Evolutionary conservation across 2,888 invertebrate species (phyloP).

Genomic region (Andrena hattorfiana): DNA sequence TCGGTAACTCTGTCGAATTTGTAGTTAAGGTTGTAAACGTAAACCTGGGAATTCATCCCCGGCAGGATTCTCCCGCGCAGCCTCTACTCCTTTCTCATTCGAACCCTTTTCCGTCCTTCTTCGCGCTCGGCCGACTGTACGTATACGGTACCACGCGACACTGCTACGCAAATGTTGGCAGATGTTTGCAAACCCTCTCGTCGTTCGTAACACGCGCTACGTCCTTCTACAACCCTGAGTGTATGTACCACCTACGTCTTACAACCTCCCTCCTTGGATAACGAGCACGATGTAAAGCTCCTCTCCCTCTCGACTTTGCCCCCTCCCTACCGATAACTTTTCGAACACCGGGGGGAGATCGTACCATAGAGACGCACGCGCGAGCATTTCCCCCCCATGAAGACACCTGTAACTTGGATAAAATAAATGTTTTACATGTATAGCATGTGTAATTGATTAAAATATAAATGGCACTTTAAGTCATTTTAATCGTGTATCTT

Average conservation of each 20-base stretch:
- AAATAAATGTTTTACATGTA: neutral
- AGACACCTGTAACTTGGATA: constrained; percentile 13
- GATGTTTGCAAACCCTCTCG: constrained; percentile 76
- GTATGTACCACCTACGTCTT: constrained; percentile 67
- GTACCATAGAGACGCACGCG: neutral
- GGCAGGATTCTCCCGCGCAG: constrained; percentile 26
- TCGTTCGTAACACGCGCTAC: constrained; percentile 71
- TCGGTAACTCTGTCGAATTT: constrained; percentile 84
- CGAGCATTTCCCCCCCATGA: neutral
- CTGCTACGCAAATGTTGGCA: constrained; percentile 74
- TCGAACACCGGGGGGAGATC: constrained; percentile 35
- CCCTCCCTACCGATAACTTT: constrained; percentile 54
- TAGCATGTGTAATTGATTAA: neutral
- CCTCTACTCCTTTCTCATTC: constrained; percentile 56
- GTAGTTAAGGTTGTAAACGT: constrained; percentile 84
- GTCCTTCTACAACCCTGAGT: constrained; percentile 62
- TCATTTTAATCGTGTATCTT: no score
- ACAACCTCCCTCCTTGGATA: constrained; percentile 63
- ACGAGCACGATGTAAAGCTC: constrained; percentile 64
- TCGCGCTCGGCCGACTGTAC: constrained; percentile 42
- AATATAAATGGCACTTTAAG: no score
- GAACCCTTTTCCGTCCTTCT: constrained; percentile 70
- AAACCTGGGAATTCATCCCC: constrained; percentile 83
- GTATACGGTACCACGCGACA: constrained; percentile 58
- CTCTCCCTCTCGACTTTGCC: constrained; percentile 44